phyloP scores from a whole-genome alignment of 2,113 vertebrate species.

The Phalacrocorax aristotelis region DNA sequence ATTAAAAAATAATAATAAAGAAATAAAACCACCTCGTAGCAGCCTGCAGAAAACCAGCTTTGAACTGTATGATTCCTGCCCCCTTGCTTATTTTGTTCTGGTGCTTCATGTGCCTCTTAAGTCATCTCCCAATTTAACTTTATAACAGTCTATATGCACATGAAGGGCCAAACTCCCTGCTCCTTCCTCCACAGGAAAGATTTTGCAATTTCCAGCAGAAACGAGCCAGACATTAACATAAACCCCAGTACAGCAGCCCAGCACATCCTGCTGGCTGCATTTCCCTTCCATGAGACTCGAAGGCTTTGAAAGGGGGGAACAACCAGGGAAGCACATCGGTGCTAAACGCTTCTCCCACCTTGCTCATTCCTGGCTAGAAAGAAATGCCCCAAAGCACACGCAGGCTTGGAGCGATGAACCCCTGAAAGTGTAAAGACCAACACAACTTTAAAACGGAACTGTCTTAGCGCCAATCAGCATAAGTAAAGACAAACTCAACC shows the following conservation, averaged over 20 bases:
- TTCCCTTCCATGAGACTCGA: not conserved
- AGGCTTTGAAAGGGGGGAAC: conserved; percentile 3
- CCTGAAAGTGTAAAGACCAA: not conserved
- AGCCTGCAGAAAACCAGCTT: not conserved
- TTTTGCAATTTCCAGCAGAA: conserved; percentile 39
- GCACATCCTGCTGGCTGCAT: not conserved
- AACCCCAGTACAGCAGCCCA: not conserved
- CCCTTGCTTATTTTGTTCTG: not conserved
- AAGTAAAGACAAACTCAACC: not conserved
- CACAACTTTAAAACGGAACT: not conserved
- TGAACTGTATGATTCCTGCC: not conserved
- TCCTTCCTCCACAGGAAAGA: conserved; percentile 6
- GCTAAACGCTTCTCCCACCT: not conserved
- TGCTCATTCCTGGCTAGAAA: not conserved
- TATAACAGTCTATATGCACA: not conserved
- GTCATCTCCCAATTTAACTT: not conserved
- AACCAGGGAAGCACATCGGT: not conserved
- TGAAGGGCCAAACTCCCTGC: not conserved
- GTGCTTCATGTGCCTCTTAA: not conserved
- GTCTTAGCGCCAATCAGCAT: not conserved
- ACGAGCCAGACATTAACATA: not conserved
- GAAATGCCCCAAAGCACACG: not conserved
- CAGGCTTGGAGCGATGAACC: not conserved
- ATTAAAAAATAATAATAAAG: not conserved
- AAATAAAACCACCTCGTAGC: fast-evolving